Evolutionary conservation across 2,113 vertebrate genomes (phyloP).

Genomic region (Lasiurus cinereus): DNA sequence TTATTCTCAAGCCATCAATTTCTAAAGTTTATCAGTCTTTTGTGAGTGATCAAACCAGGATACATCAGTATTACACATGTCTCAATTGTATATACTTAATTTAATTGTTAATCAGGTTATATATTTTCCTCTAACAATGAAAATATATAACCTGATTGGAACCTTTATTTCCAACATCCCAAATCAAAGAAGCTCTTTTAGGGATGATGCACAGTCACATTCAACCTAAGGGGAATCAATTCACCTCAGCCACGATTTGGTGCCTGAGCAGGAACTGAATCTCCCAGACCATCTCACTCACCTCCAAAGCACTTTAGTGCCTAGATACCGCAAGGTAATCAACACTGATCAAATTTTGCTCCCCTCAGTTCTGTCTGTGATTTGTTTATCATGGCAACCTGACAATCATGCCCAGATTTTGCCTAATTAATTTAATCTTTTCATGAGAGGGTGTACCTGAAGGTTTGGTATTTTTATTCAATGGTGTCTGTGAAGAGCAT

Average conservation of each 20-base stretch:
- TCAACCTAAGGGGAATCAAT: not conserved
- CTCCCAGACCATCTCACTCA: not conserved
- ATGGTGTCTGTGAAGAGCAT: not conserved
- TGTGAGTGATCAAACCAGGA: not conserved
- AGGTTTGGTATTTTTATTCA: constrained; percentile 35
- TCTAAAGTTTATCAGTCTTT: not conserved
- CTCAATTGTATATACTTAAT: not conserved
- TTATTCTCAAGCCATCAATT: not conserved
- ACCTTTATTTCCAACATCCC: not conserved
- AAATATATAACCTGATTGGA: not conserved
- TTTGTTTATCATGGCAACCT: not conserved
- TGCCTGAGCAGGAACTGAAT: not conserved
- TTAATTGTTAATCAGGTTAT: not conserved
- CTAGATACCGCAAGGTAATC: not conserved
- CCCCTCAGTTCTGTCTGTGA: not conserved
- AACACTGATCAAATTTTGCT: not conserved
- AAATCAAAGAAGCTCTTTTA: not conserved
- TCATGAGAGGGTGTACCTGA: not conserved
- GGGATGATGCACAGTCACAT: too few species aligned
- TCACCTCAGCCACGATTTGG: not conserved
- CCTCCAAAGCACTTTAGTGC: accelerated
- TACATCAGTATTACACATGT: not conserved
- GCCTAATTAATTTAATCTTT: constrained; percentile 20
- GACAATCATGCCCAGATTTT: not conserved
- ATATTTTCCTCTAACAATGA: not conserved